A percentile compares a stretch with the other conserved stretches of the same genome.
These are phyloP conservation scores for Eulimnadia texana DNA, from an alignment of 1,140 invertebrate species.

Conservation along the genomic window DNA sequence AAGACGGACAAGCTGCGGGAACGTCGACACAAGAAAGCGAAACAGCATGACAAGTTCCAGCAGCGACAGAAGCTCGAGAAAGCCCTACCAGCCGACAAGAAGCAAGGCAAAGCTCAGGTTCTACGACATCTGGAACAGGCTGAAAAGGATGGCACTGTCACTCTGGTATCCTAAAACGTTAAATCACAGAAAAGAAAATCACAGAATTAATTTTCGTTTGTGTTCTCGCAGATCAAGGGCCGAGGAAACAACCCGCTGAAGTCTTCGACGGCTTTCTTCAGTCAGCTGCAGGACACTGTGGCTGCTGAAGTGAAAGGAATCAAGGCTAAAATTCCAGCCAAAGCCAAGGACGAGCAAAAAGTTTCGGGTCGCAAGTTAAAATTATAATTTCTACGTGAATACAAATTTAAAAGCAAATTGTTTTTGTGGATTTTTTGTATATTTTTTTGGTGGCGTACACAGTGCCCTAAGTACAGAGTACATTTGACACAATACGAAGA, in stretches of 20 bases:
- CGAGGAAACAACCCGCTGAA: slow-evolving; percentile 42
- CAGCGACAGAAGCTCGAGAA: slow-evolving; percentile 39
- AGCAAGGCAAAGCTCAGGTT: slow-evolving; percentile 15
- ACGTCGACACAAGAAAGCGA: slow-evolving; percentile 68
- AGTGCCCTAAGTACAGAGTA: not conserved
- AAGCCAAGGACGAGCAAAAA: not conserved
- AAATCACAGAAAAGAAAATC: no score
- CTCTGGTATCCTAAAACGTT: slow-evolving; percentile 19
- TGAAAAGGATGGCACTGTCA: slow-evolving; percentile 22
- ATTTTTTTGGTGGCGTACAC: not conserved
- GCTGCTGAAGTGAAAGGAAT: slow-evolving; percentile 1
- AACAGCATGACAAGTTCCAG: slow-evolving; percentile 42
- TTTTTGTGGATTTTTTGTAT: not conserved
- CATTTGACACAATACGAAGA: not conserved
- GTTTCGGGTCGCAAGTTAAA: not conserved
- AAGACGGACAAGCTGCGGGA: slow-evolving; percentile 79
- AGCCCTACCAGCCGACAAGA: slow-evolving; percentile 25
- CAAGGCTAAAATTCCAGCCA: not conserved
- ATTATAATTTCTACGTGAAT: not conserved
- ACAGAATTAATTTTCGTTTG: not conserved
- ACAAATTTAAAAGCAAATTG: not conserved
- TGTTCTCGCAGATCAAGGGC: slow-evolving; percentile 35
- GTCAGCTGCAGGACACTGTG: slow-evolving; percentile 58
- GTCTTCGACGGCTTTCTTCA: slow-evolving; percentile 69
- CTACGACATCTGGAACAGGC: slow-evolving; percentile 21